Conservation (phyloP, 1,140 invertebrate genomes). For the Samia ricini region DNA sequence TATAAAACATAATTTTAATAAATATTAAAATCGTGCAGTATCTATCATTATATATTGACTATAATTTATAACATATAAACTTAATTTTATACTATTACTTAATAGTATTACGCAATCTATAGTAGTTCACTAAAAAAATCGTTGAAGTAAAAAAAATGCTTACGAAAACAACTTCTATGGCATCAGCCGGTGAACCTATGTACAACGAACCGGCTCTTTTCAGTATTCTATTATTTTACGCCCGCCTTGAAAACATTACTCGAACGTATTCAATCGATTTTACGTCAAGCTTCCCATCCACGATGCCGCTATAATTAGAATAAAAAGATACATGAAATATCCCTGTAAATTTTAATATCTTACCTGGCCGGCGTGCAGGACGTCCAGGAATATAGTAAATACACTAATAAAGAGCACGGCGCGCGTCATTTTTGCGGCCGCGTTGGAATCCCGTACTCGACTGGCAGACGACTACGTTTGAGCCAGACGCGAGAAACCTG, state of each 20-base stretch:
- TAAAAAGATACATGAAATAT: constrained; percentile 19
- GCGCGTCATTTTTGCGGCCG: constrained; percentile 73
- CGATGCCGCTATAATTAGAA: constrained; percentile 28
- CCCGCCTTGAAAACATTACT: constrained; percentile 57
- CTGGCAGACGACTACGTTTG: constrained; percentile 55
- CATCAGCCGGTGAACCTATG: constrained; percentile 33
- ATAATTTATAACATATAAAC: background rate
- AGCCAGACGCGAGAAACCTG: constrained; percentile 63
- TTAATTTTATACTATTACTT: background rate
- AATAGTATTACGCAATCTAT: constrained; percentile 43
- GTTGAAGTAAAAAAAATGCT: constrained; percentile 20
- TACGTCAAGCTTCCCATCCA: constrained; percentile 53
- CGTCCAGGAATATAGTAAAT: constrained; percentile 74
- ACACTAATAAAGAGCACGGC: constrained; percentile 75
- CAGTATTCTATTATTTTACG: constrained; percentile 58
- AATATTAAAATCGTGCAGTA: too few relatives aligned
- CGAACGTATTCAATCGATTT: constrained; percentile 65
- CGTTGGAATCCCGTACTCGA: constrained; percentile 46
- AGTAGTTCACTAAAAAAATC: constrained; percentile 29
- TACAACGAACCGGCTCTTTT: constrained; percentile 38
- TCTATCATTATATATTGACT: too few relatives aligned
- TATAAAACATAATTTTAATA: too few relatives aligned
- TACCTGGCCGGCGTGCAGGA: constrained; percentile 71
- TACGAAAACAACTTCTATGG: constrained; percentile 60
- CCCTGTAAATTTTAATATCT: constrained; percentile 25